Conservation (phyloP, 2,797 vertebrate genomes). For the Crocidura indochinensis region DNA sequence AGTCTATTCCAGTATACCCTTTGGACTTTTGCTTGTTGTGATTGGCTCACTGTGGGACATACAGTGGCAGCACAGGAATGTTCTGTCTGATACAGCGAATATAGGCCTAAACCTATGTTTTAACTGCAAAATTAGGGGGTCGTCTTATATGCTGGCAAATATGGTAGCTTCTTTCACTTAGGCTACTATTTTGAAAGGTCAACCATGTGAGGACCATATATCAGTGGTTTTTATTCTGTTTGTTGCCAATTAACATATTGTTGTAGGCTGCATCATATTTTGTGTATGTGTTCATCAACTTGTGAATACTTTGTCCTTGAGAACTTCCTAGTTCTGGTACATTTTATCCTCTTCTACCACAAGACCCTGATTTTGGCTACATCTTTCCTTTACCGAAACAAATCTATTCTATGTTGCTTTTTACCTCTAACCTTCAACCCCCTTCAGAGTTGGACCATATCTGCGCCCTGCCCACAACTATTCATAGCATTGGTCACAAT, state of each 20-base stretch:
- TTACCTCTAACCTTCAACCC: accelerated
- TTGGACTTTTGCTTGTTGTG: no score
- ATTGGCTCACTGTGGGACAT: no score
- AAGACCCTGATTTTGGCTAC: background rate
- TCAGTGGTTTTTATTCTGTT: background rate
- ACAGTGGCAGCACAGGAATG: no score
- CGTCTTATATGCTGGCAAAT: no score
- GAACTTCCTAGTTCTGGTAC: background rate
- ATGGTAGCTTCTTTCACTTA: background rate
- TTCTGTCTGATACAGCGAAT: no score
- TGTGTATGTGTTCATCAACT: background rate
- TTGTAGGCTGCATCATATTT: background rate
- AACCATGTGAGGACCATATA: no score
- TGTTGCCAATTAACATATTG: background rate
- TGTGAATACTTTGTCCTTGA: background rate
- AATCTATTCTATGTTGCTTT: background rate
- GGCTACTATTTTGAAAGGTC: background rate
- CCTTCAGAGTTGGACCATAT: background rate
- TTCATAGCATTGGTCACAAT: background rate
- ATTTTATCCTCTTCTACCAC: background rate
- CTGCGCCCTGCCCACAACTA: no score
- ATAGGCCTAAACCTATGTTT: no score
- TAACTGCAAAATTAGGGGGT: no score
- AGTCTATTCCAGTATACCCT: no score
- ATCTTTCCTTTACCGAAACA: background rate